Evolutionary conservation across 2,888 invertebrate genomes (phyloP), one percentile per base, ranked within the genome.

Genomic region (Lithophane ornitopus): DNA sequence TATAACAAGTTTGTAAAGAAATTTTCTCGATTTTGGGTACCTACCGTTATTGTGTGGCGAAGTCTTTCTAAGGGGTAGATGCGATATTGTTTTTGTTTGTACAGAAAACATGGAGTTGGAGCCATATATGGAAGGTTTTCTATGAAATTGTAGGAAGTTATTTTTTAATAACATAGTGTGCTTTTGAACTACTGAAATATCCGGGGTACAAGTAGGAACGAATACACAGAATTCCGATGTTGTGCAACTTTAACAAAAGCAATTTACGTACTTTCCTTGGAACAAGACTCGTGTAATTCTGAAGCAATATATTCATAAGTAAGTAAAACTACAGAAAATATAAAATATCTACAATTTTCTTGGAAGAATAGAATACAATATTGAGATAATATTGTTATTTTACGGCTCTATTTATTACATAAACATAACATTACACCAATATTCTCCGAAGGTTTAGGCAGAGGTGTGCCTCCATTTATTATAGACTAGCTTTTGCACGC

Each of bases 1-100:
- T 92, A 92, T 94, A 93, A 93, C 93, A 93, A 94, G 90, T 94
- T 94, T 89, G 89, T 89, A 88, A 93, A 92, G 91, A 91, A 89
- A 90, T 87, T 90, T 92, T 91, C 89, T 89, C 88, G 82, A 82
- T 84, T 88, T 86, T 89, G 76, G 87, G 82, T 83, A 79, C 87
- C 81, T 82, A 80, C 81, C 74, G 85, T 89, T 81, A 74, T 80
- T 76, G 68, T 88, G 81, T 83, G 76, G 79, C 74, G 77, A 84
- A 89, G 87, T 86, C 86, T 80, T 88, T 84, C 81, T 78, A 87
- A 88, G 86, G 80, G 82, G 79, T 84, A 67, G 73, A 78, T 74
- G 54, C 69, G 85, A 86, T 79, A 85, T 79, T 72, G 74, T 68
- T 81, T 85, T 72, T 76, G 63, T 87, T 88, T 85, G 19, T 54